Evolutionary conservation across 53 echinoderm and acorn worm genomes (phyloP).

Genomic region (Echinometra lucunter): DNA sequence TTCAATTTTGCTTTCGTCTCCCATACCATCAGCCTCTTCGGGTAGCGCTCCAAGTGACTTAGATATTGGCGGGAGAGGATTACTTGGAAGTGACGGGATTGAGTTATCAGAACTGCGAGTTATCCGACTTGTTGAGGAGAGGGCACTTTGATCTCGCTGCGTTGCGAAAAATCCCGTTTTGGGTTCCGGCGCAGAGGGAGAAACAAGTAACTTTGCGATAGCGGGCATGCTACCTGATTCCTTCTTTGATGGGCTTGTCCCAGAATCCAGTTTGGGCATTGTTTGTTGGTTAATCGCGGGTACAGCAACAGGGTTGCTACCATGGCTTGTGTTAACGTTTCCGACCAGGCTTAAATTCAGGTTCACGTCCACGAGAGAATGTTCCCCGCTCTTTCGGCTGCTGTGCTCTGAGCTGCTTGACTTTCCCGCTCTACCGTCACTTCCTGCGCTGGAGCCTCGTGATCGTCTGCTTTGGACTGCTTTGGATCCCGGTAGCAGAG

Average conservation of each 20-base stretch:
- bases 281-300: background rate
- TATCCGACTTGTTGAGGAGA: background rate
- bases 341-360: conserved; percentile 20
- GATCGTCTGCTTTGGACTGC: background rate
- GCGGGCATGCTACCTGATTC: conserved; percentile 7
- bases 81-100: background rate
- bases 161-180: conserved; percentile 62
- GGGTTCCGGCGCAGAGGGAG: conserved; percentile 18
- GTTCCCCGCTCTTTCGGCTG: conserved; percentile 5
- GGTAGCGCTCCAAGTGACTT: conserved; percentile 37
- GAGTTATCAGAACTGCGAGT: conserved; percentile 37
- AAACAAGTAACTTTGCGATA: background rate
- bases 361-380: conserved; percentile 9
- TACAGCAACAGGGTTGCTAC: background rate
- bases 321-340: background rate
- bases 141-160: conserved; percentile 49
- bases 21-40: background rate
- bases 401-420: background rate
- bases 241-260: background rate
- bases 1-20: background rate
- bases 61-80: conserved; percentile 61
- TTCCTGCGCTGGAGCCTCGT: conserved; percentile 14
- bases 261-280: background rate
- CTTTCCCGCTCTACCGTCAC: conserved; percentile 12
- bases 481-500: conserved; percentile 5